Conservation (phyloP, 92 coral and sea anemone genomes). For the Bergia puertoricense region DNA sequence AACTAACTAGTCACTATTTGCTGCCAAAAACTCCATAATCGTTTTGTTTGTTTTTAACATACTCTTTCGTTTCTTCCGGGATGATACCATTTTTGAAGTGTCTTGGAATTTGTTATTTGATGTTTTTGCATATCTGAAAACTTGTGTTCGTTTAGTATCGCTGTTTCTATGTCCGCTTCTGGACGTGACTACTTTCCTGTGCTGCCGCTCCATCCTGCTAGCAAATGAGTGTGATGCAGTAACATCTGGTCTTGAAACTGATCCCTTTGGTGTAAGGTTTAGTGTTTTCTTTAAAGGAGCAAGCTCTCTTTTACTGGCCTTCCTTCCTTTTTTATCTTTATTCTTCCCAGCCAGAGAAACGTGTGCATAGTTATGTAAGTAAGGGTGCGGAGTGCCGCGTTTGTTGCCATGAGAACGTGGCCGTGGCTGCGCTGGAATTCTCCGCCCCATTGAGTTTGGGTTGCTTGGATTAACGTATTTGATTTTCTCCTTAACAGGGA, state of each 20-base stretch:
- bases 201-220: background rate
- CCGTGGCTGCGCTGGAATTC: slow-evolving; percentile 57
- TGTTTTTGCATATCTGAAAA: background rate
- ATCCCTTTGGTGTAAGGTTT: background rate
- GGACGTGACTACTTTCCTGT: background rate
- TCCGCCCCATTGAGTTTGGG: slow-evolving; percentile 66
- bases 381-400: slow-evolving; percentile 28
- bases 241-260: background rate
- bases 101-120: background rate
- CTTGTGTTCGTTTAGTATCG: background rate
- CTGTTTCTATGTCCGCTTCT: background rate
- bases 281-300: background rate
- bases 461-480: slow-evolving; percentile 55
- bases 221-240: background rate
- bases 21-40: slow-evolving; percentile 28
- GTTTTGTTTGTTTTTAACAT: background rate
- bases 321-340: background rate
- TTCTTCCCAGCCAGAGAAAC: background rate
- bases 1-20: background rate
- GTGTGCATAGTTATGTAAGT: background rate
- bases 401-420: slow-evolving; percentile 46
- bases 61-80: background rate
- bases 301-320: background rate
- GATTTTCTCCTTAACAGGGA: slow-evolving; percentile 77
- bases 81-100: background rate